phyloP scores from a whole-genome alignment of 2,888 invertebrate species.

The Drosophila mettleri region DNA sequence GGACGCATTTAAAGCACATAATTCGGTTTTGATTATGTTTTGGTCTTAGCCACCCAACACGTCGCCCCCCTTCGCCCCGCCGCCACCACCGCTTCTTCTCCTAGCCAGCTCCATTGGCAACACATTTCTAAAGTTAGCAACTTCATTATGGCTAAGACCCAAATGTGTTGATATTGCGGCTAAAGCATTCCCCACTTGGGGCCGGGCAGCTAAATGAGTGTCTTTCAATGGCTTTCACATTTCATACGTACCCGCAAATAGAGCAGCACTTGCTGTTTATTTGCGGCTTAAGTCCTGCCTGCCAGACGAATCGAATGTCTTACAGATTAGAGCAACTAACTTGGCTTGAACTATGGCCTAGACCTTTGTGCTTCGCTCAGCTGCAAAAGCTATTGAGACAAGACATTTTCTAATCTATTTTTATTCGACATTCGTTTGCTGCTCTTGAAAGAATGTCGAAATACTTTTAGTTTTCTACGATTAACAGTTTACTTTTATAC shows the following conservation, averaged over 20 bases:
- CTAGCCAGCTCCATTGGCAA: constrained; percentile 26
- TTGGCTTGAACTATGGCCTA: constrained; percentile 1
- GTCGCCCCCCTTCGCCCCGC: constrained; percentile 23
- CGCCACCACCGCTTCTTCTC: background rate
- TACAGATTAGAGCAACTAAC: constrained; percentile 1
- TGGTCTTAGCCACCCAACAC: constrained; percentile 57
- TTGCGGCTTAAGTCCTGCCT: constrained; percentile 67
- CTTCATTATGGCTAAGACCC: constrained; percentile 80
- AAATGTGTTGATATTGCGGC: constrained; percentile 79
- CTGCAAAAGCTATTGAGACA: background rate
- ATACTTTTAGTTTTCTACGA: background rate
- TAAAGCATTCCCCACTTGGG: constrained; percentile 38
- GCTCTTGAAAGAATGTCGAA: background rate
- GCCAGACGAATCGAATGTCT: constrained; percentile 29
- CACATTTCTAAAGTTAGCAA: constrained; percentile 73
- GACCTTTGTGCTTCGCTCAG: background rate
- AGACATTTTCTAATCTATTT: background rate
- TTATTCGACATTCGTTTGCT: background rate
- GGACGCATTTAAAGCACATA: constrained; percentile 81
- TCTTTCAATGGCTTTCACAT: constrained; percentile 51
- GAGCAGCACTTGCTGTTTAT: constrained; percentile 67
- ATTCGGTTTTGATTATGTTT: constrained; percentile 81
- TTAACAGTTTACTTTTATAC: too few relatives aligned
- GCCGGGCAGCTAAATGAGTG: constrained; percentile 56
- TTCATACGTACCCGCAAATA: constrained; percentile 50